These are phyloP conservation scores for Ernsta delagoae DNA, from an alignment of 2,888 invertebrate species.

Conservation along the genomic window DNA sequence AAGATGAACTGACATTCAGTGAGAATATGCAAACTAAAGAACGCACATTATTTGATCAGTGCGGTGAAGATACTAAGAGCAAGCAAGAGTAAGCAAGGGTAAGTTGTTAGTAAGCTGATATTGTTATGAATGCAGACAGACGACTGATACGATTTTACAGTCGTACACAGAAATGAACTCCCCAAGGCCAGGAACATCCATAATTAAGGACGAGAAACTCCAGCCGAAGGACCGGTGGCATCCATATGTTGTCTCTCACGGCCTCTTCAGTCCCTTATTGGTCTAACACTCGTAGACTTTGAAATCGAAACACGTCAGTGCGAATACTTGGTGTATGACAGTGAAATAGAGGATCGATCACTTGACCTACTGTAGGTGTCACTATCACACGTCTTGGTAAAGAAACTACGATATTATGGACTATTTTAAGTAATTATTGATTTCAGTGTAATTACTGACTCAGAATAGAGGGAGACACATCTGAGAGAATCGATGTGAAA, in stretches of 20 bases:
- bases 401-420: neutral
- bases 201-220: constrained; percentile 66
- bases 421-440: neutral
- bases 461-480: neutral
- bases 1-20: too few relatives aligned
- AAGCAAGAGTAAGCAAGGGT: too few relatives aligned
- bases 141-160: neutral
- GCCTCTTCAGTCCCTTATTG: constrained; percentile 50
- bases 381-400: constrained; percentile 50
- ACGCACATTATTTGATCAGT: too few relatives aligned
- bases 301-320: constrained; percentile 72
- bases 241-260: constrained; percentile 64
- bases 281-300: constrained; percentile 51
- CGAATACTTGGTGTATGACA: constrained; percentile 52
- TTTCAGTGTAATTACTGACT: neutral
- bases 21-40: too few relatives aligned
- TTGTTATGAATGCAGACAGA: neutral
- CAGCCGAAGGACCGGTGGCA: constrained; percentile 49
- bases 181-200: constrained; percentile 51
- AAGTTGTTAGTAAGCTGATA: too few relatives aligned
- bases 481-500: neutral
- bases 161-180: constrained; percentile 3
- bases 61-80: too few relatives aligned
- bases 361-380: constrained; percentile 46
- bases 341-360: constrained; percentile 68